Evolutionary conservation across 1,140 invertebrate genomes (phyloP).

Genomic region (Caenorhabditis brenneri): DNA sequence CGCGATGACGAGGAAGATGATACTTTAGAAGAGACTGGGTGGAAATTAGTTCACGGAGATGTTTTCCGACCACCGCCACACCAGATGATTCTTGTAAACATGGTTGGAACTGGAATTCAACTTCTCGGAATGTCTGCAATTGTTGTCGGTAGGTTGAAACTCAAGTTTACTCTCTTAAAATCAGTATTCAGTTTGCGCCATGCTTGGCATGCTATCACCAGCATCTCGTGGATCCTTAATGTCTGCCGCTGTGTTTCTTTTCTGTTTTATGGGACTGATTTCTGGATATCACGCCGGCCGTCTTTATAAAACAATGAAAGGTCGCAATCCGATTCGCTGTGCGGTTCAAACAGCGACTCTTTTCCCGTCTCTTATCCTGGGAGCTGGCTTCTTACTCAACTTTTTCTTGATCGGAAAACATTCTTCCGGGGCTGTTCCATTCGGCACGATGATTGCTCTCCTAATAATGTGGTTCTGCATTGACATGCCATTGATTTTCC

Average conservation of each 20-base stretch:
- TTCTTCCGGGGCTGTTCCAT: constrained; percentile 94
- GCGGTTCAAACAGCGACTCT: constrained; percentile 89
- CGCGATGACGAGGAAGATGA: constrained; percentile 79
- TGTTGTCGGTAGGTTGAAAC: constrained; percentile 81
- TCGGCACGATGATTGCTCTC: constrained; percentile 91
- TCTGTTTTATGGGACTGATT: constrained; percentile 92
- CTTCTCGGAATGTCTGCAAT: constrained; percentile 92
- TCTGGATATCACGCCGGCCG: constrained; percentile 93
- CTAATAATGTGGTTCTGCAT: constrained; percentile 93
- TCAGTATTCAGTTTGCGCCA: constrained; percentile 84
- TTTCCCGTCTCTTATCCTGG: constrained; percentile 88
- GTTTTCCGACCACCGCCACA: constrained; percentile 81
- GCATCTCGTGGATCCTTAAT: constrained; percentile 91
- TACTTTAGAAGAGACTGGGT: constrained; percentile 92
- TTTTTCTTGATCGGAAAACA: constrained; percentile 98
- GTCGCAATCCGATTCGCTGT: constrained; percentile 90
- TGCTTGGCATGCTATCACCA: constrained; percentile 97
- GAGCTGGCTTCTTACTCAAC: constrained; percentile 89
- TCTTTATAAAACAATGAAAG: constrained; percentile 87
- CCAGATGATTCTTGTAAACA: constrained; percentile 85
- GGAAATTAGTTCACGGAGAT: constrained; percentile 97
- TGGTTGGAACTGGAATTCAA: constrained; percentile 93
- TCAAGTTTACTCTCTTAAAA: not conserved
- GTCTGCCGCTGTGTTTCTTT: constrained; percentile 92
- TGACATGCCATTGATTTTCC: constrained; percentile 89